Percentiles rank a stretch among this genome's conserved stretches.
Evolutionary conservation across 2,113 vertebrate species (phyloP).

Genomic region (Mus pahari): DNA sequence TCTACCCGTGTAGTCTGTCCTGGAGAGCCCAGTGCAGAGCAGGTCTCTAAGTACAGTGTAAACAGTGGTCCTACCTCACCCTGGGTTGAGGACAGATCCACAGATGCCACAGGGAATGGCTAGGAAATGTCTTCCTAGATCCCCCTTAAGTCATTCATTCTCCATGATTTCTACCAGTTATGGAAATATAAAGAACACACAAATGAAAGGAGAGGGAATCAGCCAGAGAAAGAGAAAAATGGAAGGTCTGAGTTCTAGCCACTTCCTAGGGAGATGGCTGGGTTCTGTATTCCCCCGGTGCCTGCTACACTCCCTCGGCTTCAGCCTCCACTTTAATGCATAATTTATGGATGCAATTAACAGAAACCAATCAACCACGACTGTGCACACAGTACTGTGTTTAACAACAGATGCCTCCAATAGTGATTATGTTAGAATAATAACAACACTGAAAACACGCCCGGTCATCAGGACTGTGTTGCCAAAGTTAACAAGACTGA

Average conservation of each 20-base stretch:
- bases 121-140: rapidly evolving
- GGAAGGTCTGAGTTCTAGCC: rapidly evolving
- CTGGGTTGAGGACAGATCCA: too few species aligned
- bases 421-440: constrained; percentile 3
- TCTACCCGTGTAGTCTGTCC: rapidly evolving
- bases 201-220: background rate
- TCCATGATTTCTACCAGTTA: too few species aligned
- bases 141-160: rapidly evolving
- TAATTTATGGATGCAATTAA: constrained; percentile 62
- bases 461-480: background rate
- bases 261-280: rapidly evolving
- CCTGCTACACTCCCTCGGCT: background rate
- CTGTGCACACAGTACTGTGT: background rate
- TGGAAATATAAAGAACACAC: background rate
- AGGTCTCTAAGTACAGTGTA: rapidly evolving
- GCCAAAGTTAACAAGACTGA: background rate
- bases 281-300: rapidly evolving
- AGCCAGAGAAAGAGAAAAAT: too few species aligned
- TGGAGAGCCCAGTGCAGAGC: background rate
- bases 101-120: rapidly evolving
- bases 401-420: constrained; percentile 61
- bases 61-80: rapidly evolving
- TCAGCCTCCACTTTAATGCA: background rate
- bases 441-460: background rate
- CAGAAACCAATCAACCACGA: constrained; percentile 38